Percentiles rank a stretch among this genome's conserved stretches.
Conservation (phyloP, 2,888 invertebrate species). For the Hirtodrosophila trivittata region DNA sequence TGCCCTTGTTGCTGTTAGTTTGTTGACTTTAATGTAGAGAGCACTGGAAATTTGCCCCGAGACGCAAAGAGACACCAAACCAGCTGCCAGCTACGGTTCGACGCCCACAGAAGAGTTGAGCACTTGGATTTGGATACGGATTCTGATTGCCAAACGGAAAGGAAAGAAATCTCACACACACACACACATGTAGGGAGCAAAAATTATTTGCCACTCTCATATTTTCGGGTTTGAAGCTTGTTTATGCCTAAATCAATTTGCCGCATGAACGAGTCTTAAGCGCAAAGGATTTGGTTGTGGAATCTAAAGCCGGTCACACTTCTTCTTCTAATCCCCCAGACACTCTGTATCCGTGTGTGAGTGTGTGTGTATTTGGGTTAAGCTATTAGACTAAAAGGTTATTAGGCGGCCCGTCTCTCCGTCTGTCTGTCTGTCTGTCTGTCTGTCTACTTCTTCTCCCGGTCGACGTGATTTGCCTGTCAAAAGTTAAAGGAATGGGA, state of each 20-base stretch:
- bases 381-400: conserved; percentile 70
- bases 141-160: conserved; percentile 5
- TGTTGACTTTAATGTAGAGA: conserved; percentile 58
- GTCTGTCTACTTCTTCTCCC: conserved; percentile 2
- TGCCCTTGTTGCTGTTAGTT: conserved; percentile 63
- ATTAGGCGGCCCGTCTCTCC: conserved; percentile 28
- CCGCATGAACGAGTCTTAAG: conserved; percentile 73
- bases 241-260: conserved; percentile 80
- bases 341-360: conserved; percentile 21
- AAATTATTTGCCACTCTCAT: conserved; percentile 17
- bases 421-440: conserved; percentile 11
- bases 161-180: not conserved
- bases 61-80: conserved; percentile 28
- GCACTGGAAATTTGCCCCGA: not conserved
- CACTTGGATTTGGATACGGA: conserved; percentile 21
- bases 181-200: conserved; percentile 1
- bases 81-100: conserved; percentile 55
- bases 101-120: conserved; percentile 51
- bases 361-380: conserved; percentile 38
- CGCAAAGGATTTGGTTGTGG: conserved; percentile 32
- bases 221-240: conserved; percentile 49
- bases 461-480: conserved; percentile 60
- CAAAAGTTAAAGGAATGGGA: conserved; percentile 22
- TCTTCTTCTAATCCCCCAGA: conserved; percentile 19
- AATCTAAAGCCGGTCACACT: conserved; percentile 45